Conservation (phyloP, 2,113 vertebrate species). For the Cephalopholis sonnerati region DNA sequence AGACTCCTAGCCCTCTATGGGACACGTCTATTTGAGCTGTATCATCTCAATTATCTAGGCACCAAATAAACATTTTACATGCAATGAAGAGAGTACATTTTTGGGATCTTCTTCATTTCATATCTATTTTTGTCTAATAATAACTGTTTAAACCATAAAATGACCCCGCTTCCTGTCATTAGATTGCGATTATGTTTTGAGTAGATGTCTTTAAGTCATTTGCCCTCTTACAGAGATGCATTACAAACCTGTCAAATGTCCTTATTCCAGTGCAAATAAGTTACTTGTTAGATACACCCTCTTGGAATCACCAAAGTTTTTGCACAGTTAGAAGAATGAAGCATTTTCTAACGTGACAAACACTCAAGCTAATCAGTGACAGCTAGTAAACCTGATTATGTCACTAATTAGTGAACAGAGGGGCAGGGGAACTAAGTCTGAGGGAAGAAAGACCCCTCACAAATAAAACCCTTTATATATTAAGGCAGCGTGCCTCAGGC, state of each 20-base stretch:
- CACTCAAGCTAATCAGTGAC: conserved; percentile 1
- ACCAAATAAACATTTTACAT: conserved; percentile 22
- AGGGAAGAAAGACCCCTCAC: conserved; percentile 17
- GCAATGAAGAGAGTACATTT: not conserved
- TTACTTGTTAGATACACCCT: conserved; percentile 10
- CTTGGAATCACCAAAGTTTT: conserved; percentile 11
- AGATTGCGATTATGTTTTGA: not conserved
- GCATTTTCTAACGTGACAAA: not conserved
- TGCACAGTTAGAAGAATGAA: not conserved
- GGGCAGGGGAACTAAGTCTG: conserved; percentile 8
- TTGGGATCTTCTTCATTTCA: not conserved
- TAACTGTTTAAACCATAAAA: not conserved
- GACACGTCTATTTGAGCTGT: not conserved
- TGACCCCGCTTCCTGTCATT: not conserved
- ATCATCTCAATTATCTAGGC: not conserved
- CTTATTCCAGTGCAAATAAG: conserved; percentile 11
- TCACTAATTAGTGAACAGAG: conserved; percentile 54
- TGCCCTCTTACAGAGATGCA: not conserved
- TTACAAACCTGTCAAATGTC: conserved; percentile 11
- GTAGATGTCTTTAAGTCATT: not conserved
- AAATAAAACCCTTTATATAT: conserved; percentile 47
- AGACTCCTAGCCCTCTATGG: conserved; percentile 10
- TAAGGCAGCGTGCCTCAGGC: conserved; percentile 43
- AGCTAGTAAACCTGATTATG: conserved; percentile 46
- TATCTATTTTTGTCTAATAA: not conserved